Percentiles rank a stretch among this genome's conserved stretches.
These are phyloP conservation scores for Teleogryllus oceanicus DNA, from an alignment of 2,888 invertebrate genomes.

Conservation along the genomic window DNA sequence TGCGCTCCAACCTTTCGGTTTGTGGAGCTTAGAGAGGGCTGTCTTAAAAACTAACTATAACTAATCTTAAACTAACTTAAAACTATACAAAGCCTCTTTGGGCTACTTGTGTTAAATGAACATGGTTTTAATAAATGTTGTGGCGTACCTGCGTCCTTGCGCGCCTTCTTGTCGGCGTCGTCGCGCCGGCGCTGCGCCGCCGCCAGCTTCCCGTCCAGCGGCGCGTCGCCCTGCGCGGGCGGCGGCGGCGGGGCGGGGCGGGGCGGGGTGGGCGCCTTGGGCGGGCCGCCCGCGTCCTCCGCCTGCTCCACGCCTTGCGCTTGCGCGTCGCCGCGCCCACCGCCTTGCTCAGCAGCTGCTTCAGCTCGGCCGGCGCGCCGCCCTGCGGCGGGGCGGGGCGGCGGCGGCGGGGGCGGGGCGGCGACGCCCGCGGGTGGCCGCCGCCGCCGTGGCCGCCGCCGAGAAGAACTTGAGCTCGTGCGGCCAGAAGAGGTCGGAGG, in stretches of 20 bases:
- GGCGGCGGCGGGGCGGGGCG: neutral
- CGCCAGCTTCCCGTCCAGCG: neutral
- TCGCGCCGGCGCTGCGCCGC: neutral
- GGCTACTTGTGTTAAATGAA: too few relatives aligned
- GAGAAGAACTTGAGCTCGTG: conserved; percentile 25
- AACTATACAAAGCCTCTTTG: too few relatives aligned
- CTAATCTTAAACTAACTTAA: too few relatives aligned
- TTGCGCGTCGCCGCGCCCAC: conserved; percentile 25
- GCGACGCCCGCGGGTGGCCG: neutral
- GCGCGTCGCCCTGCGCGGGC: neutral
- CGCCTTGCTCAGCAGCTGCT: neutral
- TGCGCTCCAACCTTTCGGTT: too few relatives aligned
- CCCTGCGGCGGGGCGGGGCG: neutral
- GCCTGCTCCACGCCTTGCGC: conserved; percentile 30
- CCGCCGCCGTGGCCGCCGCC: neutral
- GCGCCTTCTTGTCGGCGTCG: neutral
- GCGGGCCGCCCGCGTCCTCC: neutral
- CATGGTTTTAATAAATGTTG: too few relatives aligned
- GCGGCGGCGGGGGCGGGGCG: neutral
- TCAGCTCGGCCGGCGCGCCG: conserved; percentile 21
- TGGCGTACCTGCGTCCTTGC: conserved; percentile 19
- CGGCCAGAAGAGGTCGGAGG: conserved; percentile 25
- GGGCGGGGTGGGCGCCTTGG: neutral
- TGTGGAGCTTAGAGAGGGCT: too few relatives aligned
- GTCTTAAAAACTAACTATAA: too few relatives aligned